Conservation (phyloP, 2,888 invertebrate genomes). For the Chrysolina oricalcia region DNA sequence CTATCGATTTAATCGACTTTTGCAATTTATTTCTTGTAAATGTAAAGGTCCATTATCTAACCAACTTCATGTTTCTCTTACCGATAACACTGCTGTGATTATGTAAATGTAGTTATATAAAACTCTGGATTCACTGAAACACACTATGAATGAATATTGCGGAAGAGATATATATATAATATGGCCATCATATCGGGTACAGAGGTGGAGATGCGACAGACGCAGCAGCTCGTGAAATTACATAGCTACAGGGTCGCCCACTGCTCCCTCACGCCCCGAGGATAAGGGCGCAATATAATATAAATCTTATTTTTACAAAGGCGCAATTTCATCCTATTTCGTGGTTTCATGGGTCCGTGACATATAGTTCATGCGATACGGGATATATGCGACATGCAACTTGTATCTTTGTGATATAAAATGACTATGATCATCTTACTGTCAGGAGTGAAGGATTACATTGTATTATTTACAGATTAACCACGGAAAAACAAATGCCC, state of each 20-base stretch:
- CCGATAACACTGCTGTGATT: no score
- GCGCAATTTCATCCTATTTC: conserved; percentile 42
- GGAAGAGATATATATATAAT: conserved; percentile 26
- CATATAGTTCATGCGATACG: neutral
- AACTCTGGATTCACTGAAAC: no score
- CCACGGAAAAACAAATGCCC: no score
- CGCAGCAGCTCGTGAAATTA: conserved; percentile 59
- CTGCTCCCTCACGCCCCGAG: conserved; percentile 27
- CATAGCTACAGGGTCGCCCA: conserved; percentile 54
- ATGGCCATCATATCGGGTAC: conserved; percentile 56
- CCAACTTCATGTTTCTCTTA: no score
- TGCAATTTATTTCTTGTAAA: no score
- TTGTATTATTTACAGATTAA: no score
- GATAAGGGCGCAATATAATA: conserved; percentile 26
- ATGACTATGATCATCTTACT: no score
- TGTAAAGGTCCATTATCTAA: no score
- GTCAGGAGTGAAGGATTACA: no score
- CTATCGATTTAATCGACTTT: no score
- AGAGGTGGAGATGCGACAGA: conserved; percentile 54
- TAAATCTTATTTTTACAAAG: conserved; percentile 49
- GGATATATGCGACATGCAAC: conserved; percentile 4
- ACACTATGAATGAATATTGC: neutral
- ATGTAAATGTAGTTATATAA: no score
- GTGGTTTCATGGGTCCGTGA: conserved; percentile 35
- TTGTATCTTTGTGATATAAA: neutral